A percentile compares a stretch with the other conserved stretches of the same genome.
These are phyloP conservation scores for Plecturocebus donacophilus DNA, from an alignment of 2,113 vertebrate genomes.

Conservation along the genomic window DNA sequence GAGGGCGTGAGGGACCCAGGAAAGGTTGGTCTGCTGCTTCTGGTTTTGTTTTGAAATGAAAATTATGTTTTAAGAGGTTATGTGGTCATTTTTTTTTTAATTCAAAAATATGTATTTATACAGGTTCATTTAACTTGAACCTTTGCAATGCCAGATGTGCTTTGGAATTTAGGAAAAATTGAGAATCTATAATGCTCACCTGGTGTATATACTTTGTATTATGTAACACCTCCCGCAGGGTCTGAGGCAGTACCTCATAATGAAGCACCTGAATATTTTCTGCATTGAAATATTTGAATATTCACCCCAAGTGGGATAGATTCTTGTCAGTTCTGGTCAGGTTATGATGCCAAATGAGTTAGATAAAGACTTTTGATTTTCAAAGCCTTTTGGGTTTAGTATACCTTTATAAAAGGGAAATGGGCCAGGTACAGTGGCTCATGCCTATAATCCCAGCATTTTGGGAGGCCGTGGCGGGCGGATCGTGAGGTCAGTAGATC, in stretches of 20 bases:
- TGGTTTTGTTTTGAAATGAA: conserved; percentile 55
- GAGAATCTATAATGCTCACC: conserved; percentile 41
- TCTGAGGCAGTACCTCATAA: neutral
- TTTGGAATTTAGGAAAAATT: conserved; percentile 53
- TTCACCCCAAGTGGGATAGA: conserved; percentile 10
- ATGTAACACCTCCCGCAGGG: neutral
- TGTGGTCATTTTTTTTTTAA: neutral
- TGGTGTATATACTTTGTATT: neutral
- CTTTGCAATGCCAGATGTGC: neutral
- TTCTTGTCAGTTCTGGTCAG: neutral
- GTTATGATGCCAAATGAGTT: conserved; percentile 15
- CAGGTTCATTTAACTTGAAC: conserved; percentile 3
- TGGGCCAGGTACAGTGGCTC: too few species aligned
- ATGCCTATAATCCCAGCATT: too few species aligned
- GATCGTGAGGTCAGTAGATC: too few species aligned
- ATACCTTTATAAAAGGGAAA: conserved; percentile 19
- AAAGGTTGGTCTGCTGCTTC: conserved; percentile 37
- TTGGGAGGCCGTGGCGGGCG: too few species aligned
- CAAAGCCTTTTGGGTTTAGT: neutral
- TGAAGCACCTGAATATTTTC: neutral
- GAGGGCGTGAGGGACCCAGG: conserved; percentile 56
- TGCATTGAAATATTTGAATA: conserved; percentile 26
- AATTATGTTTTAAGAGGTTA: conserved; percentile 51
- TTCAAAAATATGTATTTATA: neutral
- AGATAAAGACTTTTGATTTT: conserved; percentile 22